phyloP scores from a whole-genome alignment of 37 sponge, comb jelly and placozoan species.

The Chondrilla cf. caribensis region DNA sequence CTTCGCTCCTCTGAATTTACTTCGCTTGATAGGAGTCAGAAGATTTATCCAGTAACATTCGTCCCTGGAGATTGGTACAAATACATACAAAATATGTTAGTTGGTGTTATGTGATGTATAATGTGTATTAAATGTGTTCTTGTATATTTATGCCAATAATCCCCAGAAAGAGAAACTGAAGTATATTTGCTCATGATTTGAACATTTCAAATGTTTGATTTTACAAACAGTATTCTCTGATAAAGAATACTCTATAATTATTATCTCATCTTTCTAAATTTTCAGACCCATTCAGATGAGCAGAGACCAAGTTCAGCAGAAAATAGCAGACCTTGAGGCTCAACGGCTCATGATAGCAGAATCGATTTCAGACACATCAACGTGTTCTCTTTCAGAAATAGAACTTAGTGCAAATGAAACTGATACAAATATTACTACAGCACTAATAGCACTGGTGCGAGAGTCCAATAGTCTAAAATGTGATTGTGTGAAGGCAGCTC shows the following conservation, averaged over 20 bases:
- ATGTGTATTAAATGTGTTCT: neutral
- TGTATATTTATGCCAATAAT: neutral
- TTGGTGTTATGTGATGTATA: neutral
- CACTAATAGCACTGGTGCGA: neutral
- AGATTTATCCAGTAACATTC: slow-evolving; percentile 22
- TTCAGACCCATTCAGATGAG: neutral
- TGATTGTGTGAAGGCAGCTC: neutral
- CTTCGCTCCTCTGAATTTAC: slow-evolving; percentile 4
- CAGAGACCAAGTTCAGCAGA: neutral
- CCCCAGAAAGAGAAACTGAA: too few relatives aligned
- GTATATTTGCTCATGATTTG: too few relatives aligned
- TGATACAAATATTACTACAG: neutral
- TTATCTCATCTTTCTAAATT: neutral
- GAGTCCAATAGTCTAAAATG: neutral
- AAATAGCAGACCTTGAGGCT: neutral
- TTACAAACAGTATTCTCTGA: neutral
- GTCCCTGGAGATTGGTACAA: slow-evolving; percentile 31
- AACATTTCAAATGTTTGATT: too few relatives aligned
- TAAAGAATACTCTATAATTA: neutral
- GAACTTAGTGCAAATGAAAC: neutral
- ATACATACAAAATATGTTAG: slow-evolving; percentile 4
- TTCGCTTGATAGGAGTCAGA: slow-evolving; percentile 1
- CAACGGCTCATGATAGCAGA: neutral
- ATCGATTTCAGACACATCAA: too few relatives aligned
- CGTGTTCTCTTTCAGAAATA: neutral